These are phyloP conservation scores for Spodoptera picta DNA, from an alignment of 2,888 invertebrate genomes.

Conservation along the genomic window DNA sequence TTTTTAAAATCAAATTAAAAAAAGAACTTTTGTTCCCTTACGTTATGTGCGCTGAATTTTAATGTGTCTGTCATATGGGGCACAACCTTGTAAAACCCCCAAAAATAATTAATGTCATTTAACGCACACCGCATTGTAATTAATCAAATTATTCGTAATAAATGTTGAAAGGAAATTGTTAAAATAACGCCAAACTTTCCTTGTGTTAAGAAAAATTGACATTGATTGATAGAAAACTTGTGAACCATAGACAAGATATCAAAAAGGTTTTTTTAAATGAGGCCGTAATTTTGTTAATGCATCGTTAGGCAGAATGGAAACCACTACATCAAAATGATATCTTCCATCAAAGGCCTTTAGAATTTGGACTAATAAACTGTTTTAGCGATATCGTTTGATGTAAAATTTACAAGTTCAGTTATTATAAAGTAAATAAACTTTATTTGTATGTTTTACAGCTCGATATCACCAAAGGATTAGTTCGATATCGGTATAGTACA, in stretches of 20 bases:
- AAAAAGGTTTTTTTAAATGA: neutral
- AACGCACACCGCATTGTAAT: slow-evolving; percentile 56
- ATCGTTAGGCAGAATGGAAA: slow-evolving; percentile 1
- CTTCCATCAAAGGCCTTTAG: slow-evolving; percentile 38
- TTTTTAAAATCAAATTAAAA: slow-evolving; percentile 22
- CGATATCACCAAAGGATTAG: slow-evolving; percentile 18
- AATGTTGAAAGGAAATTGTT: slow-evolving; percentile 17
- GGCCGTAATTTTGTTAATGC: slow-evolving; percentile 10
- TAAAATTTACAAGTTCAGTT: slow-evolving; percentile 24
- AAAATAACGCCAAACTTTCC: slow-evolving; percentile 5
- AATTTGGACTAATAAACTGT: slow-evolving; percentile 17
- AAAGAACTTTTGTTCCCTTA: slow-evolving; percentile 12
- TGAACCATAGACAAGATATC: neutral
- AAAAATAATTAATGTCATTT: slow-evolving; percentile 60
- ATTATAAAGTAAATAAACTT: slow-evolving; percentile 37
- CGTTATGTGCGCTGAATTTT: slow-evolving; percentile 39
- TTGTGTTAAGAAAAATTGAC: slow-evolving; percentile 5
- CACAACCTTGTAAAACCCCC: slow-evolving; percentile 35
- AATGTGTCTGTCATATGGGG: slow-evolving; percentile 41
- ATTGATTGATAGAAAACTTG: slow-evolving; percentile 3
- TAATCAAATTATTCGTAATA: slow-evolving; percentile 48
- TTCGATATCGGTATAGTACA: slow-evolving; percentile 1
- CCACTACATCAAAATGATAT: slow-evolving; percentile 35
- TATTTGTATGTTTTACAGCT: slow-evolving; percentile 29
- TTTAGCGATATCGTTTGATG: slow-evolving; percentile 21